Conservation (phyloP, 2,888 invertebrate genomes). For the Cryptops parisi region DNA sequence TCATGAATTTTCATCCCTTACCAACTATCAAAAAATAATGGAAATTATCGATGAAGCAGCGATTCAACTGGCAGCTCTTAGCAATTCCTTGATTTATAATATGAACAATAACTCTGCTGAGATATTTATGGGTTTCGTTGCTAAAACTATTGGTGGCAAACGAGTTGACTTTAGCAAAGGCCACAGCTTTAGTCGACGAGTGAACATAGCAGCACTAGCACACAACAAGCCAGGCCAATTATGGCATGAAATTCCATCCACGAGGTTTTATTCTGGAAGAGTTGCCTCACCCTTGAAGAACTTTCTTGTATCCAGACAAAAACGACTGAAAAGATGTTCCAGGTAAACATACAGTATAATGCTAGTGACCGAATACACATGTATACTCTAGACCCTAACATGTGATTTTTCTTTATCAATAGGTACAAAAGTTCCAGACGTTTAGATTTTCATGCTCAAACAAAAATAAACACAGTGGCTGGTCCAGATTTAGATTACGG, state of each 20-base stretch:
- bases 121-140: background rate
- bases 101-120: conserved; percentile 3
- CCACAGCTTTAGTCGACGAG: background rate
- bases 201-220: background rate
- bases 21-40: background rate
- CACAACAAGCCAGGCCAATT: background rate
- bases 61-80: background rate
- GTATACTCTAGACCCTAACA: no score
- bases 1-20: background rate
- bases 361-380: background rate
- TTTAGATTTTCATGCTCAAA: no score
- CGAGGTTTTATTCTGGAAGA: no score
- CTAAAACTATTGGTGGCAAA: conserved; percentile 3
- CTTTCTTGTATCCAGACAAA: no score
- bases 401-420: background rate
- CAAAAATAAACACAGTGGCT: background rate
- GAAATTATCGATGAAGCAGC: background rate
- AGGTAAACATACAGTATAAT: no score
- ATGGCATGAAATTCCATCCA: no score
- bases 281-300: no score
- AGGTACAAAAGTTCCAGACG: no score
- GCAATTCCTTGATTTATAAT: background rate
- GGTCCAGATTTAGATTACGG: background rate
- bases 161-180: background rate
- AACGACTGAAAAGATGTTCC: no score